Evolutionary conservation across 2,797 vertebrate genomes (phyloP).

Genomic region (Chrosomus eos): DNA sequence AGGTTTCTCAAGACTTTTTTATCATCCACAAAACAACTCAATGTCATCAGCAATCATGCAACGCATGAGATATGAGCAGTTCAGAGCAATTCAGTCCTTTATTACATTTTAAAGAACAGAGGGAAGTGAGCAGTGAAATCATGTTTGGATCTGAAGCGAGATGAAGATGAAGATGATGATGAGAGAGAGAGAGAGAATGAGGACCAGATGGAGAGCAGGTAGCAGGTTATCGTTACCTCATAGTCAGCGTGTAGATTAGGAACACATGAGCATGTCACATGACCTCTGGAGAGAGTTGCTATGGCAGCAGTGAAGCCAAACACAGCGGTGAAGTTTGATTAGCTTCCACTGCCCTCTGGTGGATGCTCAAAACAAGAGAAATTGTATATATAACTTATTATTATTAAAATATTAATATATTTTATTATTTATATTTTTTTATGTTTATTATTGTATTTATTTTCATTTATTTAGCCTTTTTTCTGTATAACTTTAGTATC

Average conservation of each 20-base stretch:
- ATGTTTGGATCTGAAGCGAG: constrained; percentile 7
- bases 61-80: constrained; percentile 33
- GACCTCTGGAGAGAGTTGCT: constrained; percentile 42
- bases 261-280: constrained; percentile 68
- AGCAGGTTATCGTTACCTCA: constrained; percentile 67
- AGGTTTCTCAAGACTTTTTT: not conserved
- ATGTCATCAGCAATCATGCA: constrained; percentile 13
- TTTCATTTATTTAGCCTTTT: not conserved
- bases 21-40: constrained; percentile 29
- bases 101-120: not conserved
- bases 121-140: constrained; percentile 37
- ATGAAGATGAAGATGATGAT: not conserved
- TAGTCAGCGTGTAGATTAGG: constrained; percentile 65
- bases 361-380: constrained; percentile 48
- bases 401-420: not conserved
- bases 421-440: not conserved
- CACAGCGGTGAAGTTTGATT: not conserved
- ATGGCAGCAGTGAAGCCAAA: constrained; percentile 15
- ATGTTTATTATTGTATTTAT: not conserved
- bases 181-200: constrained; percentile 47
- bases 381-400: not conserved
- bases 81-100: not conserved
- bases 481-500: not conserved
- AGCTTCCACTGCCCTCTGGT: constrained; percentile 70
- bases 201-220: constrained; percentile 67